These are phyloP conservation scores for Periophthalmodon schlosseri DNA, from an alignment of 2,113 vertebrate genomes.

Conservation along the genomic window DNA sequence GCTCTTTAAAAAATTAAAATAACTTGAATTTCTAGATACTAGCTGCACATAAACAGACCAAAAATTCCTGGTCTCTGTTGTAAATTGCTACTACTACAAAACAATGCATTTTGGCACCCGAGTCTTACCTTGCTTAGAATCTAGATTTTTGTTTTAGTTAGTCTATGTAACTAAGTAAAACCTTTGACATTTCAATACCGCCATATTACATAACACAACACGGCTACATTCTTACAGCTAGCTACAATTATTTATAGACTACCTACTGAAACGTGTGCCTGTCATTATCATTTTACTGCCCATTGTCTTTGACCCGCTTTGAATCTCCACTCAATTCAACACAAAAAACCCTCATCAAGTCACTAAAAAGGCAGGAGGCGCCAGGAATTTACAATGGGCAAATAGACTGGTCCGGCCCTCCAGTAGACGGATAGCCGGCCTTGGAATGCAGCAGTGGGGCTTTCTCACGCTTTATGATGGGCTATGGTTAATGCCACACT, in stretches of 20 bases:
- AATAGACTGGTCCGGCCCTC: conserved; percentile 44
- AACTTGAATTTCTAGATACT: too few relatives aligned
- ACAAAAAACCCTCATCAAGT: conserved; percentile 31
- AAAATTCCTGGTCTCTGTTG: too few relatives aligned
- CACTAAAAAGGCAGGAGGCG: conserved; percentile 14
- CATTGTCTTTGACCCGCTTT: conserved; percentile 31
- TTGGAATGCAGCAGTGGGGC: conserved; percentile 39
- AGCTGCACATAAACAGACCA: too few relatives aligned
- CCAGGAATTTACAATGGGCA: conserved; percentile 66
- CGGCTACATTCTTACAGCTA: neutral
- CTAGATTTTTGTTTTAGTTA: too few relatives aligned
- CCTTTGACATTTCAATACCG: neutral
- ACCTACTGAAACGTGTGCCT: conserved; percentile 34
- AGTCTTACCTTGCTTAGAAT: too few relatives aligned
- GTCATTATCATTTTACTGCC: conserved; percentile 49
- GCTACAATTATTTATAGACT: conserved; percentile 8
- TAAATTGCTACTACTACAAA: too few relatives aligned
- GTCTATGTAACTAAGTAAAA: neutral
- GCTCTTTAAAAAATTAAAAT: too few relatives aligned
- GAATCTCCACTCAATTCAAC: conserved; percentile 15
- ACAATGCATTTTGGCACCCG: too few relatives aligned
- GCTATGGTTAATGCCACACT: conserved; percentile 37
- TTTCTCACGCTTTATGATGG: conserved; percentile 46
- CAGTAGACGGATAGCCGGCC: conserved; percentile 6
- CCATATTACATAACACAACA: neutral